These are phyloP conservation scores for Heliocidaris erythrogramma DNA, from an alignment of 35 echinoderm and acorn worm species.

Conservation along the genomic window DNA sequence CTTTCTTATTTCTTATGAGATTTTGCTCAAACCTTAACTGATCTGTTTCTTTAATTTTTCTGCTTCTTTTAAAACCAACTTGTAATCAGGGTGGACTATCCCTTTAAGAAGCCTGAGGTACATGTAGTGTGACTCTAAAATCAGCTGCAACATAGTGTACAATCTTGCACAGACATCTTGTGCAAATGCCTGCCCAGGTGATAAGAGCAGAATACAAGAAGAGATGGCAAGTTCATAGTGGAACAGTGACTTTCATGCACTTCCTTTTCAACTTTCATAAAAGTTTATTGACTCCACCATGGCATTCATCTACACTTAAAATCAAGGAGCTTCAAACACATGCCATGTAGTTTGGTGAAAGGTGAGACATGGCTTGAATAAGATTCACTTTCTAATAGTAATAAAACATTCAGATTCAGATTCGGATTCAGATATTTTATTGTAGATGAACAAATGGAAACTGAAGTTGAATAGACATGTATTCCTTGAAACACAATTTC, in stretches of 20 bases:
- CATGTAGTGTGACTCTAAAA: no score
- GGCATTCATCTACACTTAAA: not conserved
- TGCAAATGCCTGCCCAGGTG: not conserved
- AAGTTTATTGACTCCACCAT: not conserved
- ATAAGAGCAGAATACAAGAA: not conserved
- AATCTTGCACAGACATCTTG: not conserved
- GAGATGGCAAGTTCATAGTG: not conserved
- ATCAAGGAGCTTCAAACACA: no score
- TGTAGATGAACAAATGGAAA: no score
- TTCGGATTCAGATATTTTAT: no score
- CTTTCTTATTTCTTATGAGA: no score
- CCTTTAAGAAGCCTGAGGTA: not conserved
- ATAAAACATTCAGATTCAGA: no score
- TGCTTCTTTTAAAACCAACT: no score
- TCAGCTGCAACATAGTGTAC: not conserved
- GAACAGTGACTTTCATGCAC: constrained; percentile 7
- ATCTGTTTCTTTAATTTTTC: no score
- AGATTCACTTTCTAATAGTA: not conserved
- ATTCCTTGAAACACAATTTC: not conserved
- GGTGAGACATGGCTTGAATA: not conserved
- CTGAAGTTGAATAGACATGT: not conserved
- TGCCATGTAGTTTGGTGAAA: not conserved
- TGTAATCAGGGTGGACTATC: no score
- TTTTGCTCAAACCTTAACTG: no score
- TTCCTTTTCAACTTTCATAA: not conserved